phyloP scores from a whole-genome alignment of 2,113 vertebrate genomes.

The Serilophus lunatus region DNA sequence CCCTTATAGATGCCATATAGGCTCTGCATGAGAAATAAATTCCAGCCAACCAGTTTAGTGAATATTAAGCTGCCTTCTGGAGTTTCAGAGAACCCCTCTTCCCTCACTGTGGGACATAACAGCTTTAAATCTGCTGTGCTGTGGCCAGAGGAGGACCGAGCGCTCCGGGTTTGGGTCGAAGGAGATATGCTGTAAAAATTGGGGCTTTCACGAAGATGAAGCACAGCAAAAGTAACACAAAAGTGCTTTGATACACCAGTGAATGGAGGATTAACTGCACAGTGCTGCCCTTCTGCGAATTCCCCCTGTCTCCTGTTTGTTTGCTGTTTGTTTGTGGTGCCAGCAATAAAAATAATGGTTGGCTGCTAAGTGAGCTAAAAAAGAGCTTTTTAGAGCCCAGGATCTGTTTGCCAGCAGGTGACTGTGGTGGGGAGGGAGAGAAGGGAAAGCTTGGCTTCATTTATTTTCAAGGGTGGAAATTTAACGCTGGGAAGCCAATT shows the following conservation, averaged over 20 bases:
- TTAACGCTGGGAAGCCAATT: rapidly evolving
- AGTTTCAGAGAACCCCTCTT: neutral
- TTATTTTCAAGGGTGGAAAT: neutral
- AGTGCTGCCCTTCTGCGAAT: neutral
- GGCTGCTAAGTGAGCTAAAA: neutral
- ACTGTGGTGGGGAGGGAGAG: neutral
- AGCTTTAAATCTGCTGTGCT: neutral
- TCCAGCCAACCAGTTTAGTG: neutral
- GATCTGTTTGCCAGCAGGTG: neutral
- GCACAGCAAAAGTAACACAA: slow-evolving; percentile 5
- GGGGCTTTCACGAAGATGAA: neutral
- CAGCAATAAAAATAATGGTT: slow-evolving; percentile 8
- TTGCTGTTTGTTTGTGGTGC: neutral
- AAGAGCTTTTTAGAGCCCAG: neutral
- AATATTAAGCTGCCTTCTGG: neutral
- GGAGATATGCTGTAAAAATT: neutral
- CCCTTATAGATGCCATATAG: rapidly evolving
- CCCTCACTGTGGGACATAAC: neutral
- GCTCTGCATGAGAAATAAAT: neutral
- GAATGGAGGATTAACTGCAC: slow-evolving; percentile 26
- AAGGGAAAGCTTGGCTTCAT: neutral
- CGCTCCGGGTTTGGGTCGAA: rapidly evolving
- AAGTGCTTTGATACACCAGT: neutral
- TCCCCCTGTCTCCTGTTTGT: neutral
- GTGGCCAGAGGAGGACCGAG: neutral